A percentile compares a stretch with the other conserved stretches of the same genome.
phyloP scores from a whole-genome alignment of 2,888 invertebrate genomes.

The Tetramorium bicarinatum region DNA sequence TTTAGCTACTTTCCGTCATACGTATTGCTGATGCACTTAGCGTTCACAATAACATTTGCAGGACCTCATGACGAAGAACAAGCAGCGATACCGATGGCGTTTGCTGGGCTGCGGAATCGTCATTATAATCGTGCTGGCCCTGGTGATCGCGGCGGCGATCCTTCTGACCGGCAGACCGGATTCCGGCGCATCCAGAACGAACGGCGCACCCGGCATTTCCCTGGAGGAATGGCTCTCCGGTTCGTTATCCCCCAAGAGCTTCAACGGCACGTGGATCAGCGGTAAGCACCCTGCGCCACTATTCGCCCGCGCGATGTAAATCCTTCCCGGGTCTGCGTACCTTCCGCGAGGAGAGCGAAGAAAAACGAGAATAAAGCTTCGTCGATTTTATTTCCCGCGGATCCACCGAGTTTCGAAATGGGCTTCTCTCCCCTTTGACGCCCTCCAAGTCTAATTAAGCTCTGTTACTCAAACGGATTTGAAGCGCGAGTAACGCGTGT shows the following conservation, averaged over 20 bases:
- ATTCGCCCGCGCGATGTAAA: not conserved
- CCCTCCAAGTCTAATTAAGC: not conserved
- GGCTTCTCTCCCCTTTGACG: not conserved
- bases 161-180: slow-evolving; percentile 86
- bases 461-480: not conserved
- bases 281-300: slow-evolving; percentile 87
- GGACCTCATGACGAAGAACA: slow-evolving; percentile 85
- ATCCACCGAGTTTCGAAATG: not conserved
- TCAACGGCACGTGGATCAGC: slow-evolving; percentile 94
- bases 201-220: slow-evolving; percentile 86
- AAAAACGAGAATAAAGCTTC: too few relatives aligned
- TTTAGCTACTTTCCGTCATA: not conserved
- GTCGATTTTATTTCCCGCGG: not conserved
- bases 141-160: slow-evolving; percentile 88
- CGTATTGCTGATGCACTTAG: not conserved
- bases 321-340: not conserved
- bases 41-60: slow-evolving; percentile 67
- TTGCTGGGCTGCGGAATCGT: slow-evolving; percentile 86
- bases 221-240: slow-evolving; percentile 92
- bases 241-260: slow-evolving; percentile 89
- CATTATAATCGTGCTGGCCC: slow-evolving; percentile 88
- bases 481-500: not conserved
- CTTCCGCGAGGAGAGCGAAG: not conserved
- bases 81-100: slow-evolving; percentile 83
- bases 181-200: slow-evolving; percentile 75